These are phyloP conservation scores for Mus minutoides DNA, from an alignment of 2,797 vertebrate genomes.

Conservation along the genomic window DNA sequence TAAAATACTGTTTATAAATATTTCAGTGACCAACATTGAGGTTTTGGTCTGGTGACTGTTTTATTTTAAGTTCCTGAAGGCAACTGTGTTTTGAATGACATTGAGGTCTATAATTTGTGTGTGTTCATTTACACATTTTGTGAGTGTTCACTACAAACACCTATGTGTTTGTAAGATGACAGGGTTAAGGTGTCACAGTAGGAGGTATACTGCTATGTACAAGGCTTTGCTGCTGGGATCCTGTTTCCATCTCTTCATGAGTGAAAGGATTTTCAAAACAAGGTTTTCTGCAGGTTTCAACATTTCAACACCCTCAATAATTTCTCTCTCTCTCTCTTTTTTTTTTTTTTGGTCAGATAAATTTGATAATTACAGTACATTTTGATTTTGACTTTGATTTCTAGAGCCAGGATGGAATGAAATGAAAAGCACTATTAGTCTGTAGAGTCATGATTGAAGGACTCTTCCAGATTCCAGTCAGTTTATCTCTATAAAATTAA, in stretches of 20 bases:
- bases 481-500: conserved; percentile 18
- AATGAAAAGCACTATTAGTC: background rate
- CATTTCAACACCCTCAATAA: background rate
- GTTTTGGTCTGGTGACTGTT: conserved; percentile 3
- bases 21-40: background rate
- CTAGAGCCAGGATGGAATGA: background rate
- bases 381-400: conserved; percentile 50
- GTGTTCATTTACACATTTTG: background rate
- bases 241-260: background rate
- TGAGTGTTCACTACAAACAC: background rate
- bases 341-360: background rate
- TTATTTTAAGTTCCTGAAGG: background rate
- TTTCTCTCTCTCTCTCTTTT: background rate
- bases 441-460: background rate
- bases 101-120: background rate
- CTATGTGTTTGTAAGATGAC: background rate
- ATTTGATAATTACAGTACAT: background rate
- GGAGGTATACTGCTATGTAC: background rate
- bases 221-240: background rate
- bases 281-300: background rate
- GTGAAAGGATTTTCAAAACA: background rate
- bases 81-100: background rate
- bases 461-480: background rate
- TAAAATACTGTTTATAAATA: background rate
- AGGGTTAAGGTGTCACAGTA: background rate